Evolutionary conservation across 2,113 vertebrate genomes (phyloP).

Genomic region (Gambusia affinis): DNA sequence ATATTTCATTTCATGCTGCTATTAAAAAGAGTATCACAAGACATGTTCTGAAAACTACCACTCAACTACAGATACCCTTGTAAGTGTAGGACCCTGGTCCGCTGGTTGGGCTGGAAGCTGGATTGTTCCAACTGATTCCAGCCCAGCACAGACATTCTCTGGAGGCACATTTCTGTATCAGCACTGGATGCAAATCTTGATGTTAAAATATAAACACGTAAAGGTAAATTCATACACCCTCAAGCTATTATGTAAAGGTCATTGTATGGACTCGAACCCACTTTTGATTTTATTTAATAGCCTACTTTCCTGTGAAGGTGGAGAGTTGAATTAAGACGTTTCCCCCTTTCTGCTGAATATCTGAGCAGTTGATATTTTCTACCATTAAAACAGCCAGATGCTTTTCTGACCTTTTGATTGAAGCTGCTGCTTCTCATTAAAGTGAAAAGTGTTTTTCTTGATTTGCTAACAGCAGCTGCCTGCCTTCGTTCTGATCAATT

Average conservation of each 20-base stretch:
- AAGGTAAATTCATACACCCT: not conserved
- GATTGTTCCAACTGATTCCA: not conserved
- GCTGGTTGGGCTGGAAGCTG: not conserved
- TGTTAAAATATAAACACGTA: not conserved
- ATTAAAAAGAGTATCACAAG: slow-evolving; percentile 58
- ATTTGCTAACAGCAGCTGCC: slow-evolving; percentile 45
- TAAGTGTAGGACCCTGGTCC: too few relatives aligned
- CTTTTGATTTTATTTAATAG: slow-evolving; percentile 11
- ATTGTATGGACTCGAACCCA: not conserved
- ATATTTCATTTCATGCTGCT: slow-evolving; percentile 67
- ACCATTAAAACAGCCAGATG: slow-evolving; percentile 43
- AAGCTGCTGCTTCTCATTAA: slow-evolving; percentile 45
- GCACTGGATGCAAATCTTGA: not conserved
- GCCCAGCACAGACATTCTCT: not conserved
- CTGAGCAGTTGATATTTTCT: slow-evolving; percentile 31
- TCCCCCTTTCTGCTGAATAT: slow-evolving; percentile 3
- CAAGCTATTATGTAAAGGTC: slow-evolving; percentile 22
- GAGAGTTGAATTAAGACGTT: slow-evolving; percentile 27
- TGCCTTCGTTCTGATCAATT: slow-evolving; percentile 44
- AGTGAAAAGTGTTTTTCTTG: slow-evolving; percentile 47
- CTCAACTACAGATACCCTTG: too few relatives aligned
- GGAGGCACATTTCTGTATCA: not conserved
- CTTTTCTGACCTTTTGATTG: slow-evolving; percentile 50
- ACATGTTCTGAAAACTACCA: too few relatives aligned
- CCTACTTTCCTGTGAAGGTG: not conserved